Evolutionary conservation across 1,140 invertebrate species (phyloP), one percentile per base, ranked within the genome.

Genomic region (Coptotermes formosanus): DNA sequence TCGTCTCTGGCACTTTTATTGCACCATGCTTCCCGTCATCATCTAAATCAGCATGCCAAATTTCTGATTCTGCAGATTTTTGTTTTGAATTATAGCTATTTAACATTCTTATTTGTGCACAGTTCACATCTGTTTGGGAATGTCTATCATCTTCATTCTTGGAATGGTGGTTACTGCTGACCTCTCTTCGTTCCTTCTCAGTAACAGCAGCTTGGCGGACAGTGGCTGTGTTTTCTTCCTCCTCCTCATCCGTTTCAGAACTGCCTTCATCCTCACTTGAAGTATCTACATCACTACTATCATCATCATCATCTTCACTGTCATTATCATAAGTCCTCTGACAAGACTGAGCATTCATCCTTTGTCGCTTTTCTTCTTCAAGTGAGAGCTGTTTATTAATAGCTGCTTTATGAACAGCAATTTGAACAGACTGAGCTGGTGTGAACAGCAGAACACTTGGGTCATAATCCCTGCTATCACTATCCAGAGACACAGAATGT

Each of bases 341-440:
- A 75, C 11, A 64, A 45, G 6, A 25, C 23, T 25, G 45, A 21
- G 45, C 38, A 30, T 75, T 75, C 8, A 12, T 45, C 30, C 59
- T 84, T 32, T 69, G 81, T 75, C 88, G 83, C 48, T 87, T 75
- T 14, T 89, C 88, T 85, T 89, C 89, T 59, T 90, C 90, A 52
- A 89, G 86, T 59, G 89, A 89, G 86, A 92, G 88, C 88, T 91
- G 90, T 87, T 91, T 92, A 75, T 91, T 90, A 64, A 92, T 91
- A 2, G 90, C 90, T 30, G 91, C 91, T 88, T 92, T 90, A 87
- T 91, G 89, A 23, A 92, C 89, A 30, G 91, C 91, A 85, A 91
- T 90, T 88, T 92, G 91, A 8, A 91, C 90, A 3, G 89, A 88
- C 88, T 91, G 90, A 64, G 89, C 88, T 16, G 89, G 89, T 43